Percentiles rank a stretch among this genome's conserved stretches.
These are phyloP conservation scores for Ectropis grisescens DNA, from an alignment of 1,140 invertebrate genomes.

Conservation along the genomic window DNA sequence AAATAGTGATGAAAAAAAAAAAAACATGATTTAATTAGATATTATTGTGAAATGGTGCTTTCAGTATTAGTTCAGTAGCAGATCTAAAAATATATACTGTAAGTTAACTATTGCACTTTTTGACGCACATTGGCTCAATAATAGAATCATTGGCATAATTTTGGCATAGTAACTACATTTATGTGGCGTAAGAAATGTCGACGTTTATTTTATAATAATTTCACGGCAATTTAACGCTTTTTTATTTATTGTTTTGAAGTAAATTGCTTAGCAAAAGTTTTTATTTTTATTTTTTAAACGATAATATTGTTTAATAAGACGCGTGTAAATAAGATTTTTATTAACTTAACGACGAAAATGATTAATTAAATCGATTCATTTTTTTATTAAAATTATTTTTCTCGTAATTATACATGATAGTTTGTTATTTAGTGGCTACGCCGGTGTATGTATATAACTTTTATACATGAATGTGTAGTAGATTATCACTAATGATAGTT, in stretches of 20 bases:
- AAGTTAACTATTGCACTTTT: slow-evolving; percentile 12
- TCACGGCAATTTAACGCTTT: slow-evolving; percentile 15
- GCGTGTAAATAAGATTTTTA: slow-evolving; percentile 65
- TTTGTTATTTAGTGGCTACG: slow-evolving; percentile 65
- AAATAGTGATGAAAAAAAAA: too few relatives aligned
- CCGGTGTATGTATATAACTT: slow-evolving; percentile 42
- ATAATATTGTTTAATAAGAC: slow-evolving; percentile 40
- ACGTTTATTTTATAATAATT: too few relatives aligned
- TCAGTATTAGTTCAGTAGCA: slow-evolving; percentile 64
- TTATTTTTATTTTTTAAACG: slow-evolving; percentile 39
- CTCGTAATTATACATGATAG: slow-evolving; percentile 40
- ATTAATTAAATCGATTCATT: too few relatives aligned
- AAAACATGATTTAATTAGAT: slow-evolving; percentile 53
- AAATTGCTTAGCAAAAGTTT: slow-evolving; percentile 53
- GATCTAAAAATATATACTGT: slow-evolving; percentile 27
- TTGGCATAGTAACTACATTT: slow-evolving; percentile 12
- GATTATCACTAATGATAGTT: too few relatives aligned
- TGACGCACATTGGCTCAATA: slow-evolving; percentile 38
- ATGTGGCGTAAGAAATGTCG: too few relatives aligned
- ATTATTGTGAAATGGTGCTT: slow-evolving; percentile 56
- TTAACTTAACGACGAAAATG: slow-evolving; percentile 28
- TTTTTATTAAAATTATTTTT: slow-evolving; percentile 14
- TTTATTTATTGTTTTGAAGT: slow-evolving; percentile 38
- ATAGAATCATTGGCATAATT: slow-evolving; percentile 1
- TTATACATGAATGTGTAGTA: slow-evolving; percentile 24